These are phyloP conservation scores for Pardosa pseudoannulata DNA, from an alignment of 2,888 invertebrate genomes.

Conservation along the genomic window DNA sequence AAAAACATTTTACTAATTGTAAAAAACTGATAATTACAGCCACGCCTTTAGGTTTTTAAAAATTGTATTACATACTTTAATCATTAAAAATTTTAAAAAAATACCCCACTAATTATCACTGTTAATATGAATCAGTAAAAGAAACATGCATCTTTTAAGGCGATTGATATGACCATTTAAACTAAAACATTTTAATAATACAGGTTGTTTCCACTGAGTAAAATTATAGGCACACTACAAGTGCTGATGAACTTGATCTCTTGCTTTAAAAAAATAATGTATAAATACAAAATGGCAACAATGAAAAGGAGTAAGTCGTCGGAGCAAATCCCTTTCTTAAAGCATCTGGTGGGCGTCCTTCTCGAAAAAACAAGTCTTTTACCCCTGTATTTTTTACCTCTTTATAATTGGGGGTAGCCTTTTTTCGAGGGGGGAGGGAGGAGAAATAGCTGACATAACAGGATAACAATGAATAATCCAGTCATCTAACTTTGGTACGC, in stretches of 20 bases:
- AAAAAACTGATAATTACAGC: no score
- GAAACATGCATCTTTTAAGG: no score
- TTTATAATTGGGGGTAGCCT: background rate
- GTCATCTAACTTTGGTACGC: slow-evolving; percentile 17
- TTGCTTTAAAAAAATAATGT: background rate
- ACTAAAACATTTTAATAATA: no score
- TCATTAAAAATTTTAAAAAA: no score
- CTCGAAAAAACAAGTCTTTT: background rate
- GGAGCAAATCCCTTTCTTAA: background rate
- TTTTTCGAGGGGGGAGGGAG: background rate
- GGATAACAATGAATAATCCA: slow-evolving; percentile 6
- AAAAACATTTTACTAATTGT: no score
- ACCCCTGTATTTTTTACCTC: background rate
- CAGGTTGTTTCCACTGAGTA: no score
- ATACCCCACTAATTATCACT: no score
- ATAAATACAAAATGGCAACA: background rate
- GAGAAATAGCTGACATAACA: slow-evolving; percentile 6
- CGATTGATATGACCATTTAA: no score
- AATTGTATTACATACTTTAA: no score
- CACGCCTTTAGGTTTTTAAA: no score
- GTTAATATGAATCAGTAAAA: no score
- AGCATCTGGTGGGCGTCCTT: slow-evolving; percentile 11
- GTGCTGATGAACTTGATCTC: background rate
- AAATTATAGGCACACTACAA: no score
- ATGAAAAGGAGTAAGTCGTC: background rate